A percentile compares a stretch with the other conserved stretches of the same genome.
Conservation (phyloP, 2,113 vertebrate genomes). For the Scomber japonicus region DNA sequence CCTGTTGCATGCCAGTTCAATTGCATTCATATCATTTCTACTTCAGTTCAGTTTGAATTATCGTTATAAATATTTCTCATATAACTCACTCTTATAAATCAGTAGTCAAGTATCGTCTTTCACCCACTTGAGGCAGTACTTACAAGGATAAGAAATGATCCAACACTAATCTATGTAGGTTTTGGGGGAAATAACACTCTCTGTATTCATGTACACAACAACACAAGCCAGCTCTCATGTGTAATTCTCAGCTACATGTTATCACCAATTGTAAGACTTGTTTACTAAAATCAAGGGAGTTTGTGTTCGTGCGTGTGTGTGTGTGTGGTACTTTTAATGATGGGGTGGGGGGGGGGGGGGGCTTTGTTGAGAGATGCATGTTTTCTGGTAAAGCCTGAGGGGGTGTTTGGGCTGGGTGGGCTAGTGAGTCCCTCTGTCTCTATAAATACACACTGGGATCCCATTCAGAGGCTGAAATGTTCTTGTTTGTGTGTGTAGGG, state of each 20-base stretch:
- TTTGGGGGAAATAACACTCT: too few relatives aligned
- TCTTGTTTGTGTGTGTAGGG: conserved; percentile 40
- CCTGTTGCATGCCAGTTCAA: conserved; percentile 5
- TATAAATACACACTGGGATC: conserved; percentile 77
- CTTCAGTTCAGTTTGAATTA: neutral
- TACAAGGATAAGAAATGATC: neutral
- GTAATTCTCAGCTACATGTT: conserved; percentile 55
- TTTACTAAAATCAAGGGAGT: conserved; percentile 55
- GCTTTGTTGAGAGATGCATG: conserved; percentile 50
- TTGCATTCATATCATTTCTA: too few relatives aligned
- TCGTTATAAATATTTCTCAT: neutral
- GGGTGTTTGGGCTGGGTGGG: conserved; percentile 51
- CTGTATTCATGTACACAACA: neutral
- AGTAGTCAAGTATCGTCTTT: neutral
- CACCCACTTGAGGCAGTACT: neutral
- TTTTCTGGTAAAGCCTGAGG: conserved; percentile 56
- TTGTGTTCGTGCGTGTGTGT: neutral
- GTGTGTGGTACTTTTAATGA: conserved; percentile 54
- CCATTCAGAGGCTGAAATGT: conserved; percentile 66
- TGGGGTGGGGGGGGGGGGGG: conserved; percentile 1
- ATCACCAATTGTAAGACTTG: conserved; percentile 56
- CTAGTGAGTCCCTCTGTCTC: conserved; percentile 51
- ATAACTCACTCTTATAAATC: too few relatives aligned
- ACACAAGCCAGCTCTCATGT: conserved; percentile 44
- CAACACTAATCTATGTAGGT: neutral